Conservation (phyloP, 2,113 vertebrate species). For the Nanorana parkeri region DNA sequence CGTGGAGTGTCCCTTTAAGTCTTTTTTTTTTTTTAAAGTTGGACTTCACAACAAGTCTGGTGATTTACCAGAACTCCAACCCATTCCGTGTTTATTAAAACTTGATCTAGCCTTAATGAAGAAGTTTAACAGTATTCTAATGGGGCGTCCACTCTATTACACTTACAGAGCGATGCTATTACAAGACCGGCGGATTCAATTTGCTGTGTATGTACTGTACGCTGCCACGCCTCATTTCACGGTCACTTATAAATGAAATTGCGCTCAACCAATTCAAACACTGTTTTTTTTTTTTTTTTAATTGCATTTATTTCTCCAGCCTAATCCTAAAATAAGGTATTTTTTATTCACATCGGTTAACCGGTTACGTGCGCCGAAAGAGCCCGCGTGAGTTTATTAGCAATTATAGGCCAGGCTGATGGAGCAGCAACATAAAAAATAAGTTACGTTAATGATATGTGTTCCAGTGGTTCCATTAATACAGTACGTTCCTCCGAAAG, state of each 20-base stretch:
- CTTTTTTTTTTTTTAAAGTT: neutral
- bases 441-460: too few relatives aligned
- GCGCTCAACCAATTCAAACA: slow-evolving; percentile 4
- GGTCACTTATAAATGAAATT: slow-evolving; percentile 20
- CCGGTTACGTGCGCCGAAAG: too few relatives aligned
- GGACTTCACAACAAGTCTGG: neutral
- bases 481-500: too few relatives aligned
- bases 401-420: too few relatives aligned
- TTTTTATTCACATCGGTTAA: neutral
- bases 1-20: neutral
- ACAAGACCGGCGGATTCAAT: slow-evolving; percentile 4
- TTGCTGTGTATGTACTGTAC: neutral
- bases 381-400: too few relatives aligned
- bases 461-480: too few relatives aligned
- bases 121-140: neutral
- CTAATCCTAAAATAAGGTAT: neutral
- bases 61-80: neutral
- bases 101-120: slow-evolving; percentile 24
- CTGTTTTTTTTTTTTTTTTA: neutral
- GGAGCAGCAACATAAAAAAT: too few relatives aligned
- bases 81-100: neutral
- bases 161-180: neutral
- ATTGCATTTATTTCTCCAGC: slow-evolving; percentile 3
- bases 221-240: slow-evolving; percentile 11
- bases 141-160: slow-evolving; percentile 23